Conservation (phyloP, 2,888 invertebrate genomes). For the Megastigmus dorsalis region DNA sequence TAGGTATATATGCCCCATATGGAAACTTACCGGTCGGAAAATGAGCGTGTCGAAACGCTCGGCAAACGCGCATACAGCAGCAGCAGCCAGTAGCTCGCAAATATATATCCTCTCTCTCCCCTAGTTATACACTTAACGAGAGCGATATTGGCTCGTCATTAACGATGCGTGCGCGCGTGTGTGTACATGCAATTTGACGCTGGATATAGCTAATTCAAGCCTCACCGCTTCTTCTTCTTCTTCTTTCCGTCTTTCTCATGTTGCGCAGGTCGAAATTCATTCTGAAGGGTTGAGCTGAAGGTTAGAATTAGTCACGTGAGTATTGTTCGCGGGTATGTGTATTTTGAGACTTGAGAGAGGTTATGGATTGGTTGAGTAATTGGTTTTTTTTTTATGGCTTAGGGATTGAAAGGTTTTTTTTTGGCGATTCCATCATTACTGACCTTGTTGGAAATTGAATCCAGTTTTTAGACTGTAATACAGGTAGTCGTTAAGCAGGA, state of each 20-base stretch:
- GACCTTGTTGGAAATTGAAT: neutral
- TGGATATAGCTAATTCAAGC: too few species aligned
- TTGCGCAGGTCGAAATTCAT: too few species aligned
- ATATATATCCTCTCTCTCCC: neutral
- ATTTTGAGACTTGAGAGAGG: too few species aligned
- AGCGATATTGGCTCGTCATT: neutral
- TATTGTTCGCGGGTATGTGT: too few species aligned
- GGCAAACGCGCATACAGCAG: constrained; percentile 53
- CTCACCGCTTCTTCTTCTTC: neutral
- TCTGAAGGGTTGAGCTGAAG: neutral
- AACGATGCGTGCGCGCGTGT: neutral
- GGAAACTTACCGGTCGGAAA: constrained; percentile 69
- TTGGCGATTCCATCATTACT: neutral
- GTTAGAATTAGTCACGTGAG: constrained; percentile 6
- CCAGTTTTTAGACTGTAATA: too few species aligned
- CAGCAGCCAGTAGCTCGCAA: neutral
- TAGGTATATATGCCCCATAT: constrained; percentile 62
- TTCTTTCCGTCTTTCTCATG: neutral
- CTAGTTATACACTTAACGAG: neutral
- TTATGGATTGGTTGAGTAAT: too few species aligned
- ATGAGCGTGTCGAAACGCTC: constrained; percentile 64
- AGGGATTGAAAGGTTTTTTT: too few species aligned
- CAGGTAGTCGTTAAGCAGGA: too few species aligned
- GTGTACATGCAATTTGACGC: neutral
- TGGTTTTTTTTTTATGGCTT: too few species aligned